Base-by-base conservation (phyloP, 1,140 invertebrate species). In the Drosophila dunni region DNA sequence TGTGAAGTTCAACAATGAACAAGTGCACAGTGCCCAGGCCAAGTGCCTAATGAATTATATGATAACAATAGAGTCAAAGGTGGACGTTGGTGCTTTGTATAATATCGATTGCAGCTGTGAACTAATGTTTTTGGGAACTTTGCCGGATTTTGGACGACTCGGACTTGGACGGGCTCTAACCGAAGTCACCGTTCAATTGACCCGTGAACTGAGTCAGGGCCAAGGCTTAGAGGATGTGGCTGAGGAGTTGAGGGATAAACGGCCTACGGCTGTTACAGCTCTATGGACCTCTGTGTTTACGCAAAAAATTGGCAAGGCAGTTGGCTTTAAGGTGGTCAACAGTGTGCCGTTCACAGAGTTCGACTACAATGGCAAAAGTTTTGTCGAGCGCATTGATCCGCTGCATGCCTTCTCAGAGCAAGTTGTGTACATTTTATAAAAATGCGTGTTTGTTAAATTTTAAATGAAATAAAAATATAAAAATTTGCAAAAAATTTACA, bases 71-170 rank as follows among this genome's bases (percentile, higher is more conserved):
- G 95, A 95, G 42, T 91, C 81, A 1, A 92, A 82, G 70, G 92
- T 93, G 17, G 93, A 96, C 91, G 91, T 95, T 0, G 95, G 95
- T 80, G 92, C 94, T 40, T 92, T 94, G 78, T 95, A 93, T 68
- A 92, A 94, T 9, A 93, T 94, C 0, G 93, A 95, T 42, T 95
- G 94, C 68, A 93, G 94, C n/a, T 78, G 95, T 9, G 95, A 96
- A 88, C 82, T 96, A 10, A 95, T 95, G 95, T 95, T 95, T 70
- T 63, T 96, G 10, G 94, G 93, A 7, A 95, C 94, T 0, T 61
- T 93, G 9, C 91, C 93, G 0, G 81, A 92, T 8, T 93, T 94
- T 44, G 92, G 93, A 33, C 79, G 91, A 3, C 89, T 93, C 34
- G 93, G 94, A 48, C 92, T 96, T 38, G 95, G 92, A 0, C 93